These are phyloP conservation scores for Vireo griseus DNA, from an alignment of 2,797 vertebrate genomes.

Conservation along the genomic window DNA sequence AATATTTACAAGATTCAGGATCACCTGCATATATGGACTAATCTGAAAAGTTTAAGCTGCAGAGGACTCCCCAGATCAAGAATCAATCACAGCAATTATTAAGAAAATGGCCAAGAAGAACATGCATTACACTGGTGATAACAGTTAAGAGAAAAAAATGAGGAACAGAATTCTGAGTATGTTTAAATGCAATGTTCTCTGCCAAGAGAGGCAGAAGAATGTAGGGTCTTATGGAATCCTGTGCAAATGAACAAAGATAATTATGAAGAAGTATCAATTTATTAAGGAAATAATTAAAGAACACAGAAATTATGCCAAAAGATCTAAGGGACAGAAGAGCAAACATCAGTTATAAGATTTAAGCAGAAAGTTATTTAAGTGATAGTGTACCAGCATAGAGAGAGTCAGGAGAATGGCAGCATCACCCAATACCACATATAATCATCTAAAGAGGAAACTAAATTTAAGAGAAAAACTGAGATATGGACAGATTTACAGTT, in stretches of 20 bases:
- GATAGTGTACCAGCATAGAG: not conserved
- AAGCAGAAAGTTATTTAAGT: not conserved
- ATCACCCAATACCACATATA: not conserved
- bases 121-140: not conserved
- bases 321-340: not conserved
- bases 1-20: not conserved
- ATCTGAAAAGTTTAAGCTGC: not conserved
- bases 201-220: not conserved
- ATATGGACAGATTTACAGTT: not conserved
- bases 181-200: not conserved
- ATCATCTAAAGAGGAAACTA: not conserved
- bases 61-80: not conserved
- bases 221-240: not conserved
- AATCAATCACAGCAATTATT: not conserved
- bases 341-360: not conserved
- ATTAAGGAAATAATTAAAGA: not conserved
- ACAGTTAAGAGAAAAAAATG: not conserved
- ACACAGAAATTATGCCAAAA: not conserved
- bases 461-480: not conserved
- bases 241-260: not conserved
- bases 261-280: not conserved
- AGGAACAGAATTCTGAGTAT: not conserved
- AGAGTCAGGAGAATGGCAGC: not conserved
- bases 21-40: not conserved
- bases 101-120: not conserved